These are phyloP conservation scores for Osmerus mordax DNA, from an alignment of 2,113 vertebrate genomes.

Conservation along the genomic window DNA sequence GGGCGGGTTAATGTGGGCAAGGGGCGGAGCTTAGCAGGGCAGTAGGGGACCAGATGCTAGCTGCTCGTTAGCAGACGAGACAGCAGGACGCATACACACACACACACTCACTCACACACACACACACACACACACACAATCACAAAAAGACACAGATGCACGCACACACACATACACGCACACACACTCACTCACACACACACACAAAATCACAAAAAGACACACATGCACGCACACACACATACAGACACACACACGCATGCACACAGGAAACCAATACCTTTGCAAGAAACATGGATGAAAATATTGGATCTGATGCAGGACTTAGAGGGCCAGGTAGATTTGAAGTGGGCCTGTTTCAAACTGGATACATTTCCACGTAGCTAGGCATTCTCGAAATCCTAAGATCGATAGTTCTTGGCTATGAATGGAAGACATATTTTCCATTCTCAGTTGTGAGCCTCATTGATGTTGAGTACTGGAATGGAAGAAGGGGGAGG, in stretches of 20 bases:
- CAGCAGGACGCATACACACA: background rate
- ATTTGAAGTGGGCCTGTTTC: no score
- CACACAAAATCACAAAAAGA: background rate
- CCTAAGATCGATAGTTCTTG: background rate
- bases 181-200: background rate
- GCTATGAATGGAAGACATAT: background rate
- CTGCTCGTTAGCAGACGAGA: background rate
- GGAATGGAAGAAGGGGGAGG: background rate
- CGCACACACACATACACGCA: background rate
- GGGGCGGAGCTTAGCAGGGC: slow-evolving; percentile 1
- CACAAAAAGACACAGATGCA: background rate
- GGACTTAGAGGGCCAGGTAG: slow-evolving; percentile 47
- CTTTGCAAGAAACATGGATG: slow-evolving; percentile 69
- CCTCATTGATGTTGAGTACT: background rate
- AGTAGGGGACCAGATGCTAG: no score
- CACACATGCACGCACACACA: background rate
- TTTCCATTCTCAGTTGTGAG: background rate
- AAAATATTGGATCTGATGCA: slow-evolving; percentile 69
- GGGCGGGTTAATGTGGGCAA: slow-evolving; percentile 12
- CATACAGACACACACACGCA: background rate
- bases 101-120: background rate
- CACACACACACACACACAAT: background rate
- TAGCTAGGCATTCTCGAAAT: background rate
- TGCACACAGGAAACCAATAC: slow-evolving; percentile 30
- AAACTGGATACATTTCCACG: no score